Evolutionary conservation across 2,888 invertebrate species (phyloP).

Genomic region (Papilio demoleus): DNA sequence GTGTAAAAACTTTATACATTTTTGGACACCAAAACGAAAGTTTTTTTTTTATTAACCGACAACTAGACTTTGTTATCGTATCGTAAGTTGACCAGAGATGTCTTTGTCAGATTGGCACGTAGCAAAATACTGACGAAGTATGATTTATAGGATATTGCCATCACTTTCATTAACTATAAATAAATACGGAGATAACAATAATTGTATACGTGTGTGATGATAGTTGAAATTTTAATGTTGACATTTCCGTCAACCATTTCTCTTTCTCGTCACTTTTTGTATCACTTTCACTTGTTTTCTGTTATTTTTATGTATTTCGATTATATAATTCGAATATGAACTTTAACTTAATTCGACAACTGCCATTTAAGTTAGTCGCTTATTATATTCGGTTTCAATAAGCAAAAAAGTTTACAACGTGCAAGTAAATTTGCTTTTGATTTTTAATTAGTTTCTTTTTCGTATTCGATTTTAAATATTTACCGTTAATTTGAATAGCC

Average conservation of each 20-base stretch:
- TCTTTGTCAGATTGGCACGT: slow-evolving; percentile 31
- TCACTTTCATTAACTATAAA: not conserved
- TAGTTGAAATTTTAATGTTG: slow-evolving; percentile 26
- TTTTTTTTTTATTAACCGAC: not conserved
- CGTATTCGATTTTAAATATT: not conserved
- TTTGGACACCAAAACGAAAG: not conserved
- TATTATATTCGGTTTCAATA: slow-evolving; percentile 4
- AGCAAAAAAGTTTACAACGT: not conserved
- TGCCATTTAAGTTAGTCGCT: slow-evolving; percentile 16
- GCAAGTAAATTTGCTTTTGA: not conserved
- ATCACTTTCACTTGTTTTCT: slow-evolving; percentile 38
- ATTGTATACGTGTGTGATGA: not conserved
- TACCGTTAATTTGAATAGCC: too few species aligned
- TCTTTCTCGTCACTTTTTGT: slow-evolving; percentile 39
- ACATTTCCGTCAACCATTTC: slow-evolving; percentile 41
- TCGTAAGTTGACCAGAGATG: slow-evolving; percentile 34
- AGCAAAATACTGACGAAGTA: slow-evolving; percentile 26
- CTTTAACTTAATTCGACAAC: slow-evolving; percentile 27
- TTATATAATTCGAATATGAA: slow-evolving; percentile 34
- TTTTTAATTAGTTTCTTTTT: not conserved
- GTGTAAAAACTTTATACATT: not conserved
- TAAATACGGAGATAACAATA: not conserved
- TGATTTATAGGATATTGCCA: slow-evolving; percentile 18
- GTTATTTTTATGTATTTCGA: slow-evolving; percentile 34
- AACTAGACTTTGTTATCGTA: slow-evolving; percentile 28